A percentile compares a stretch with the other conserved stretches of the same genome.
Conservation (phyloP, 2,113 vertebrate genomes). For the Edolisoma coerulescens region DNA sequence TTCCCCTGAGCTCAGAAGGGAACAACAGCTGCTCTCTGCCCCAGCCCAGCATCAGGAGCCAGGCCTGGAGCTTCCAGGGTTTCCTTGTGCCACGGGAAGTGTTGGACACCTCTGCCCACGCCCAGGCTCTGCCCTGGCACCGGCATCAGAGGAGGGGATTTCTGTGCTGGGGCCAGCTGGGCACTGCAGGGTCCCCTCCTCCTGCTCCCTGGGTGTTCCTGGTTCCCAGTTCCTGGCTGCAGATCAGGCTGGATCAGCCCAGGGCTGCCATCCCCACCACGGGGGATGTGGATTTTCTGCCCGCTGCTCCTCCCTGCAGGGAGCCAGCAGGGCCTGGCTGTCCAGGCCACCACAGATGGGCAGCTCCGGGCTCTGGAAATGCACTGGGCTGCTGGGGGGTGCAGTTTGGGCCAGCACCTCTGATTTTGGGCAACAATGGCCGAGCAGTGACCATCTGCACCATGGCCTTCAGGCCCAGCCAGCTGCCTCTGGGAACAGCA, state of each 20-base stretch:
- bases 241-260: neutral
- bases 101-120: neutral
- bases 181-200: neutral
- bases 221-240: neutral
- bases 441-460: neutral
- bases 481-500: neutral
- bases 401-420: neutral
- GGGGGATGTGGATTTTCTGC: neutral
- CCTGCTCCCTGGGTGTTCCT: neutral
- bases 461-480: neutral
- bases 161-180: neutral
- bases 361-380: neutral
- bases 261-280: fast-evolving
- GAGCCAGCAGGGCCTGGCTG: neutral
- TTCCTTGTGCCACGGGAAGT: neutral
- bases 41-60: neutral
- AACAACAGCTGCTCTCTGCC: neutral
- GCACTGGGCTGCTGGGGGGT: neutral
- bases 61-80: neutral
- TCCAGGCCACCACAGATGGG: neutral
- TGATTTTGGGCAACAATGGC: neutral
- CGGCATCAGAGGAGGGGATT: neutral
- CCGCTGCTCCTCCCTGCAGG: neutral
- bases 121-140: neutral
- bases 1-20: neutral